A percentile compares a stretch with the other conserved stretches of the same genome.
phyloP scores from a whole-genome alignment of 1,140 invertebrate genomes.

The Papilio polytes region DNA sequence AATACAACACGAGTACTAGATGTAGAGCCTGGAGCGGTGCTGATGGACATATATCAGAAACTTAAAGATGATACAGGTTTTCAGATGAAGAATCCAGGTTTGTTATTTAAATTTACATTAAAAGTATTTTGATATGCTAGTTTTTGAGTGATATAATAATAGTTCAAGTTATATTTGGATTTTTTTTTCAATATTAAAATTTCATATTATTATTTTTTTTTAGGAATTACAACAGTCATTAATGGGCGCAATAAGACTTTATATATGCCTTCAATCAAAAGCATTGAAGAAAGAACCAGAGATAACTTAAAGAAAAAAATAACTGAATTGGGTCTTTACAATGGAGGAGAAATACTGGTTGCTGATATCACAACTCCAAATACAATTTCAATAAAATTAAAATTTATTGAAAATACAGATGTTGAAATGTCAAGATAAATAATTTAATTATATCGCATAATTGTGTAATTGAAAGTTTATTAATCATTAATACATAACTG shows the following conservation, averaged over 20 bases:
- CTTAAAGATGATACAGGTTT: slow-evolving; percentile 90
- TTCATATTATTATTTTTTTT: slow-evolving; percentile 48
- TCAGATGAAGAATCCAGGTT: slow-evolving; percentile 94
- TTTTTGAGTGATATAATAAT: too few species aligned
- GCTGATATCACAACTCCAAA: slow-evolving; percentile 95
- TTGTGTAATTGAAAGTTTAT: not conserved
- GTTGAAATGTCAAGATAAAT: slow-evolving; percentile 74
- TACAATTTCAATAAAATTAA: slow-evolving; percentile 89
- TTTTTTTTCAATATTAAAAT: not conserved
- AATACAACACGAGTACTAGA: slow-evolving; percentile 88
- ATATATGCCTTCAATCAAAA: slow-evolving; percentile 95
- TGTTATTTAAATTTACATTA: slow-evolving; percentile 18
- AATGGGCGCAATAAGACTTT: slow-evolving; percentile 95
- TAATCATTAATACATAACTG: not conserved
- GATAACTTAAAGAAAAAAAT: slow-evolving; percentile 95
- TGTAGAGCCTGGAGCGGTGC: slow-evolving; percentile 89
- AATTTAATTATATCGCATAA: too few species aligned
- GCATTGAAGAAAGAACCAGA: slow-evolving; percentile 94
- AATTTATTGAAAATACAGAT: slow-evolving; percentile 84
- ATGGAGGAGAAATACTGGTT: slow-evolving; percentile 94
- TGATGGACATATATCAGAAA: slow-evolving; percentile 93
- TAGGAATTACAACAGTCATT: slow-evolving; percentile 90
- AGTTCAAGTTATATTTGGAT: too few species aligned
- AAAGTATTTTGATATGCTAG: too few species aligned
- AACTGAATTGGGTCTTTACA: slow-evolving; percentile 90